Base-by-base conservation (phyloP, 2,888 invertebrate species). In the Nemurella pictetii region DNA sequence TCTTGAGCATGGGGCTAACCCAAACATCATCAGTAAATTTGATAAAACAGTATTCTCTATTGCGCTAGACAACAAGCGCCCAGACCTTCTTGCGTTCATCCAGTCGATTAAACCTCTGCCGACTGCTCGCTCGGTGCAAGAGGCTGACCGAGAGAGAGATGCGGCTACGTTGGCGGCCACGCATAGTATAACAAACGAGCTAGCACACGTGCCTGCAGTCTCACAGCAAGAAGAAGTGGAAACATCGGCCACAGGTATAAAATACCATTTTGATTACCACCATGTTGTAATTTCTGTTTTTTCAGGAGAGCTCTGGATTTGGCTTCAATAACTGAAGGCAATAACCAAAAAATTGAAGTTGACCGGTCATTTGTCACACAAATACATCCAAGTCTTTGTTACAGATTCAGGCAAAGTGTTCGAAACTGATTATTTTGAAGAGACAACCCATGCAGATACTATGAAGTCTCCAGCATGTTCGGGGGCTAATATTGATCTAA, bases 1-100 rank as follows among this genome's bases (percentile, higher is more conserved):
- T 87, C 90, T 98, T 82, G 92, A 93, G 85, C 91, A 93, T 88
- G 96, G 96, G 84, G 97, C 97, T 0, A 94, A 95, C 89, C 92
- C 94, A 9, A 91, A 91, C 80, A 90, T 93, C 86, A 89, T 92
- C 81, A 96, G 95, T 88, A 96, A 96, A 90, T 96, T 96, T 89
- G 93, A 94, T 74, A 94, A 95, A 88, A 94, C 94, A 0, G 94
- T 95, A 1, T 89, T 94, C 1, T 93, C 93, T 86, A 92, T 96
- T 85, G 95, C 96, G 0, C 89, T 92, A 36, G 94, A 95, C 88
- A 94, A 94, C 84, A 93, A 94, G 75, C 92, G 94, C 87, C 88
- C 90, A 0, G 94, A 94, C 88, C 91, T 95, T 78, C 90, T 93
- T 0, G 91, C 93, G 80, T 90, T 94, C 83, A 89, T 95, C 0